phyloP scores from a whole-genome alignment of 1,140 invertebrate species.

The Muscidifurax raptorellus region DNA sequence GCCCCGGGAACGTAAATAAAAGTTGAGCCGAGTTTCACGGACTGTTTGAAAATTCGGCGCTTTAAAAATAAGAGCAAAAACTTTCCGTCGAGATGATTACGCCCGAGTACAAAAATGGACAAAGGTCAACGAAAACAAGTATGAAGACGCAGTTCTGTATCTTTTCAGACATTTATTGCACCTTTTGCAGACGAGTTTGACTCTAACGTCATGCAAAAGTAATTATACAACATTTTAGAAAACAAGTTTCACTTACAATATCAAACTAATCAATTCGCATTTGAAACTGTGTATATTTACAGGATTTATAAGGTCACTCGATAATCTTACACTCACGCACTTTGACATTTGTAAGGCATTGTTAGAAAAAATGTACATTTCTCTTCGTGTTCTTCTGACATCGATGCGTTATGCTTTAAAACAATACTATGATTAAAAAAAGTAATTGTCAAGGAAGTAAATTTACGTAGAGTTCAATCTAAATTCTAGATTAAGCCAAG shows the following conservation, averaged over 20 bases:
- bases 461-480: neutral
- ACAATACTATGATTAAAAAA: neutral
- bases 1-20: neutral
- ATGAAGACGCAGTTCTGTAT: conserved; percentile 2
- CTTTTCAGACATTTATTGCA: conserved; percentile 46
- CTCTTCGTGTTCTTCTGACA: neutral
- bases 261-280: conserved; percentile 15
- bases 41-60: neutral
- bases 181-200: conserved; percentile 43
- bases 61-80: no score
- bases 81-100: no score
- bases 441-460: neutral
- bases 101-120: no score
- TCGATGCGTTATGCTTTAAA: neutral
- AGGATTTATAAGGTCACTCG: conserved; percentile 34
- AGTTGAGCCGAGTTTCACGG: neutral
- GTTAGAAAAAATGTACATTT: neutral
- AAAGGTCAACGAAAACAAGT: neutral
- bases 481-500: conserved; percentile 6
- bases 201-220: conserved; percentile 43
- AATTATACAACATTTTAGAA: conserved; percentile 35
- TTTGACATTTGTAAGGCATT: conserved; percentile 37
- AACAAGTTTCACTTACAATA: conserved; percentile 44
- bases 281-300: conserved; percentile 40
- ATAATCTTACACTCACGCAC: conserved; percentile 41